These are phyloP conservation scores for Ameiurus melas DNA, from an alignment of 2,113 vertebrate species.

Conservation along the genomic window DNA sequence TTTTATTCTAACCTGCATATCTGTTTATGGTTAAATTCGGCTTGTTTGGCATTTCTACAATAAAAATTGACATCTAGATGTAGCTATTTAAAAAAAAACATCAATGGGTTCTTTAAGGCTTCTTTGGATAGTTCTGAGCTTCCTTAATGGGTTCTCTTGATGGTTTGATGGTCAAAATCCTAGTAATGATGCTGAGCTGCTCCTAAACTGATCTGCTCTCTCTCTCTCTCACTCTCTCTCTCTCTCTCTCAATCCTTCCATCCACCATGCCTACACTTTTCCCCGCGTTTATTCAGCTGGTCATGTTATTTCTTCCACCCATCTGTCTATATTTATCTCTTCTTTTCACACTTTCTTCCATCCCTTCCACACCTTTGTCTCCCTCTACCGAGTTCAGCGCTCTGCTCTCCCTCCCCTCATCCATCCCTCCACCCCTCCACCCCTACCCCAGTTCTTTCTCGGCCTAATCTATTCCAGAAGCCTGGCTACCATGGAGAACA, in stretches of 20 bases:
- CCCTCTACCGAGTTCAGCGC: conserved; percentile 40
- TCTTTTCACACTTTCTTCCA: conserved; percentile 46
- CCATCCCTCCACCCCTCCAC: conserved; percentile 29
- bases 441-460: conserved; percentile 31
- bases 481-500: conserved; percentile 58
- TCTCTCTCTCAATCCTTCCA: not conserved
- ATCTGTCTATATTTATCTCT: conserved; percentile 30
- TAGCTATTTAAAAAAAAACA: not conserved
- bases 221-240: conserved; percentile 1
- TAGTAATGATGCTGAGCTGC: not conserved
- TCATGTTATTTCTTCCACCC: conserved; percentile 36
- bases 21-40: not conserved
- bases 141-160: not conserved
- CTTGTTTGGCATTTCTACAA: not conserved
- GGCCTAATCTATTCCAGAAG: conserved; percentile 61
- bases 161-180: not conserved
- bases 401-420: conserved; percentile 34
- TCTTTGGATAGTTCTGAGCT: not conserved
- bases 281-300: conserved; percentile 36
- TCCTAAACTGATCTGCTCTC: conserved; percentile 28
- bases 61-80: not conserved
- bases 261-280: conserved; percentile 4
- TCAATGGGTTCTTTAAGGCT: not conserved
- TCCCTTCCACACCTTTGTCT: conserved; percentile 47
- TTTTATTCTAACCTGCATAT: not conserved